Base-by-base conservation (phyloP, 2,113 vertebrate genomes). In the Reinhardtius hippoglossoides region DNA sequence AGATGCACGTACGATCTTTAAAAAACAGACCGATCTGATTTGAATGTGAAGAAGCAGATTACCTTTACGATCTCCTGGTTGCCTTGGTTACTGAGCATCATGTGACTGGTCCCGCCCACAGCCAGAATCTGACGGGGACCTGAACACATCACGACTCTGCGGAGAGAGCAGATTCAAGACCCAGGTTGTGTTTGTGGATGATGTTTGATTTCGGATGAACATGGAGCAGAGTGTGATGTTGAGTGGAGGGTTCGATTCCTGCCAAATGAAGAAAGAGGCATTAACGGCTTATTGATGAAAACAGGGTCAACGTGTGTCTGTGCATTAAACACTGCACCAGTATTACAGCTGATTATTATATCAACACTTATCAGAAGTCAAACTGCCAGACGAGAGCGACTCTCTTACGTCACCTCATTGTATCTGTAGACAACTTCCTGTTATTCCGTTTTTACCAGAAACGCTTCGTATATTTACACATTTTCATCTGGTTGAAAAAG, bases 11-110 rank as follows among this genome's bases (percentile, higher is more conserved):
- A 62, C 27, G 48, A 50, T 82, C 72, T 67, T 54, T 42, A 1
- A 48, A 15, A 83, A 56, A 76, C 8, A 46, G 23, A 20, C 60
- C n/a, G 31, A 78, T 35, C 23, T 52, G 59, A 75, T 65, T 67
- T 83, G 87, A 93, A 92, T 91, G 91, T 91, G 76, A 86, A 78
- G 82, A 89, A 86, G 91, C 91, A 92, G 87, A 89, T 86, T 74
- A 91, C 91, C 90, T 91, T 93, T 92, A 92, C 23, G 26, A 85
- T 83, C 80, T 88, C 85, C 87, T 64, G 89, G 89, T 89, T 92
- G 91, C 92, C 89, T 92, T 91, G 84, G 87, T 87, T 83, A 85
- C 85, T 10, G 67, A 62, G 64, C 85, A 76, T 87, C 81, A 67
- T 13, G 18, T 1, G 7, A 9, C 18, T 18, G 46, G 46, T 3